These are phyloP conservation scores for Intellagama lesueurii DNA, from an alignment of 2,797 vertebrate species.

Conservation along the genomic window DNA sequence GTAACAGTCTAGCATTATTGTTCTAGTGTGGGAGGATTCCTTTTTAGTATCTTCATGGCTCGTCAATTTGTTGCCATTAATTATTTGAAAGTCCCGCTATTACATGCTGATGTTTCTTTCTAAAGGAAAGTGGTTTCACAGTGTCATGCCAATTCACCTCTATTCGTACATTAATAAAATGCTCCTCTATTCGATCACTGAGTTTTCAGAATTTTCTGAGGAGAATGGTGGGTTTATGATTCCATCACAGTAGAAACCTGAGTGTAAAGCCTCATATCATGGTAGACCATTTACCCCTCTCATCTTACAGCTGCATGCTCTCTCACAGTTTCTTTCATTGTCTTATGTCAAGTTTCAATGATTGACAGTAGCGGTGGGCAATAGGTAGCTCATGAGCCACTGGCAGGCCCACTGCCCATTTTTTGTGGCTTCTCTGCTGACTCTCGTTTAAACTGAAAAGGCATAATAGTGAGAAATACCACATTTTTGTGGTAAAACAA, in stretches of 20 bases:
- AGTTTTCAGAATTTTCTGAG: slow-evolving; percentile 12
- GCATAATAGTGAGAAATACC: background rate
- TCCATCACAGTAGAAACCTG: background rate
- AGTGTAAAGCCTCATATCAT: background rate
- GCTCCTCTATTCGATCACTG: background rate
- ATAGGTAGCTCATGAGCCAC: background rate
- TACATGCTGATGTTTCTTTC: slow-evolving; percentile 4
- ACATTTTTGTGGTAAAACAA: background rate
- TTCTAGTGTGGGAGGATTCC: slow-evolving; percentile 9
- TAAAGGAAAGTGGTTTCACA: slow-evolving; percentile 31
- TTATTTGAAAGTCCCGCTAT: background rate
- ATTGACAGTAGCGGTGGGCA: background rate
- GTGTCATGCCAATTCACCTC: slow-evolving; percentile 42
- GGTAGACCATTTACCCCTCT: background rate
- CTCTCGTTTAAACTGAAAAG: background rate
- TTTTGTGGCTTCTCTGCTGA: background rate
- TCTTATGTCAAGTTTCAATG: fast-evolving
- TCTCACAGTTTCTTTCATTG: background rate
- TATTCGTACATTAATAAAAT: background rate
- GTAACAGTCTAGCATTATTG: slow-evolving; percentile 46
- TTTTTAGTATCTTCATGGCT: slow-evolving; percentile 8
- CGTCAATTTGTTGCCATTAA: background rate
- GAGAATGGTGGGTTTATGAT: background rate
- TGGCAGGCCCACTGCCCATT: background rate
- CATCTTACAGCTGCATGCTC: background rate